These are phyloP conservation scores for Pollimyrus isidori DNA, from an alignment of 2,113 vertebrate genomes.

Conservation along the genomic window DNA sequence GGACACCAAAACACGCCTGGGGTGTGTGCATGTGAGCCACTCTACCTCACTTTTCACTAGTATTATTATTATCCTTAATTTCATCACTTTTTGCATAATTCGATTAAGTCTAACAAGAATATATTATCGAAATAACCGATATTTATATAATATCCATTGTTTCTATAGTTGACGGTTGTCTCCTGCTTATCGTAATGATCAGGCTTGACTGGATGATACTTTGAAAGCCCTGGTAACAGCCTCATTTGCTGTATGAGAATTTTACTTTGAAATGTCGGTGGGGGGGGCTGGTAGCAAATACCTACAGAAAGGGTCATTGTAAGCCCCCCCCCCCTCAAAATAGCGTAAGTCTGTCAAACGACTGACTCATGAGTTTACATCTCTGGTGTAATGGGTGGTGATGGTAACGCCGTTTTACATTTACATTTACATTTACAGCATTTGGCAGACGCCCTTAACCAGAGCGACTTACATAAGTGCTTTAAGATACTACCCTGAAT, in stretches of 20 bases:
- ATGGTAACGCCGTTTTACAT: constrained; percentile 65
- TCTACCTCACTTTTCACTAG: too few species aligned
- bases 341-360: neutral
- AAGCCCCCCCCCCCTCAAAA: neutral
- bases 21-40: too few species aligned
- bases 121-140: neutral
- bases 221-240: neutral
- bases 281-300: neutral
- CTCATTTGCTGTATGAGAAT: neutral
- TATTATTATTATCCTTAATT: too few species aligned
- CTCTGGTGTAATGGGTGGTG: constrained; percentile 53
- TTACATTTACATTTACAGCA: too few species aligned
- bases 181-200: neutral
- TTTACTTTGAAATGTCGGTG: neutral
- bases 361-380: constrained; percentile 39
- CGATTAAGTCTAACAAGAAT: too few species aligned
- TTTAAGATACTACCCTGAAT: too few species aligned
- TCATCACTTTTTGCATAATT: too few species aligned
- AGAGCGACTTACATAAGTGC: too few species aligned
- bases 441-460: too few species aligned
- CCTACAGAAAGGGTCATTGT: neutral
- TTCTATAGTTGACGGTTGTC: neutral
- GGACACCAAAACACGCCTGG: too few species aligned
- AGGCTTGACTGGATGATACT: neutral
- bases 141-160: neutral